Percentiles rank a stretch among this genome's conserved stretches.
These are phyloP conservation scores for Tenrec ecaudatus DNA, from an alignment of 2,113 vertebrate genomes.

Conservation along the genomic window DNA sequence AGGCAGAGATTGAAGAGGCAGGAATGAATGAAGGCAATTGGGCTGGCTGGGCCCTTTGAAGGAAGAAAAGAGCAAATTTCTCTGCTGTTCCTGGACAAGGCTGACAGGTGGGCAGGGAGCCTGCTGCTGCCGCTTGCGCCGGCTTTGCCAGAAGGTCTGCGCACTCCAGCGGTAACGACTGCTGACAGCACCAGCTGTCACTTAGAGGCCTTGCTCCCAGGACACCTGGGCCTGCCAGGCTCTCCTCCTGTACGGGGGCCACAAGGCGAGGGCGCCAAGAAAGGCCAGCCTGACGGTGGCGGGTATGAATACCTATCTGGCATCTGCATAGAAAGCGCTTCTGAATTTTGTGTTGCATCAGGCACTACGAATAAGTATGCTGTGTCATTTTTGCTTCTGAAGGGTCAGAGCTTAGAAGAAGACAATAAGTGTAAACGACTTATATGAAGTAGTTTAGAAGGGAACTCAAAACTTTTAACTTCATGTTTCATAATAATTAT, in stretches of 20 bases:
- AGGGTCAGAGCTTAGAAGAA: no score
- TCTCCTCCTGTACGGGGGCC: not conserved
- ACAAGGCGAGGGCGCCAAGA: not conserved
- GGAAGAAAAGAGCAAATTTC: constrained; percentile 60
- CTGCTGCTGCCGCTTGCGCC: not conserved
- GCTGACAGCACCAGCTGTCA: constrained; percentile 83
- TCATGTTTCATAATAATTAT: not conserved
- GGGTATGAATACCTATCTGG: not conserved
- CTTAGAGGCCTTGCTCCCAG: constrained; percentile 58
- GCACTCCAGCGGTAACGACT: constrained; percentile 67
- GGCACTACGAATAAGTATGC: not conserved
- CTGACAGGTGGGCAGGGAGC: constrained; percentile 79
- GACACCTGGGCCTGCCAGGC: constrained; percentile 59
- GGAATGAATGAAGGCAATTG: constrained; percentile 41
- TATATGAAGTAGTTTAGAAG: not conserved
- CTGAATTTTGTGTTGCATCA: constrained; percentile 1
- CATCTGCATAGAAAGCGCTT: not conserved
- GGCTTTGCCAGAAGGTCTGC: constrained; percentile 78
- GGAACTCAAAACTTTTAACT: not conserved
- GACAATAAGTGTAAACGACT: no score
- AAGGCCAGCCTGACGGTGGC: not conserved
- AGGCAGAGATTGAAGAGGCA: not conserved
- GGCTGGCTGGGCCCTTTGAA: constrained; percentile 40
- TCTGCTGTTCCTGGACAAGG: constrained; percentile 55
- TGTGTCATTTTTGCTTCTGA: constrained; percentile 28